Conservation (phyloP, 2,797 vertebrate genomes). For the Myotis daubentonii region DNA sequence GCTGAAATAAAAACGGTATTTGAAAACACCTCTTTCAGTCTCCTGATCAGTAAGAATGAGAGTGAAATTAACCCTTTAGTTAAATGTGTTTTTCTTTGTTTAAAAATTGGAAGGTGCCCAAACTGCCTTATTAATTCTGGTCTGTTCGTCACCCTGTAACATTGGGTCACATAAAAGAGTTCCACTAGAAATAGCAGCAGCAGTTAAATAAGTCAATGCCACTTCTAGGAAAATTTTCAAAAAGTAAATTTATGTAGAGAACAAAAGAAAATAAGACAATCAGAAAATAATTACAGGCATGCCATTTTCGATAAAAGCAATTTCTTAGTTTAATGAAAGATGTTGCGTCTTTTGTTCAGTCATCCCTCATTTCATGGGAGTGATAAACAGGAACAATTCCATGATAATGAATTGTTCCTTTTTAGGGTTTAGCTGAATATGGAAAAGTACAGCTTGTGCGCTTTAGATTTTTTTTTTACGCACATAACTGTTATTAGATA, state of each 20-base stretch:
- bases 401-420: neutral
- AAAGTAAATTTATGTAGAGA: neutral
- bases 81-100: conserved; percentile 52
- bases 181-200: neutral
- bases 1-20: neutral
- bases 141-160: conserved; percentile 32
- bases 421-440: neutral
- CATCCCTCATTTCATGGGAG: neutral
- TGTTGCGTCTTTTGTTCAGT: neutral
- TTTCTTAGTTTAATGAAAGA: neutral
- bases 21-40: conserved; percentile 55
- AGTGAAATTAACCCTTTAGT: conserved; percentile 44
- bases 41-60: conserved; percentile 3
- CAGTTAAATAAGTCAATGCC: neutral
- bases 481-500: neutral
- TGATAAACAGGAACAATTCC: neutral
- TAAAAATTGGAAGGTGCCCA: conserved; percentile 58
- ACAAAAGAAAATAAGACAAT: neutral
- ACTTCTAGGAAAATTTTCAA: neutral
- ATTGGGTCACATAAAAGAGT: neutral
- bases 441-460: neutral
- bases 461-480: neutral
- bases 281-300: conserved; percentile 40
- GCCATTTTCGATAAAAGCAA: conserved; percentile 47
- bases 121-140: conserved; percentile 43